Evolutionary conservation across 2,797 vertebrate species (phyloP).

Genomic region (Anabas testudineus): DNA sequence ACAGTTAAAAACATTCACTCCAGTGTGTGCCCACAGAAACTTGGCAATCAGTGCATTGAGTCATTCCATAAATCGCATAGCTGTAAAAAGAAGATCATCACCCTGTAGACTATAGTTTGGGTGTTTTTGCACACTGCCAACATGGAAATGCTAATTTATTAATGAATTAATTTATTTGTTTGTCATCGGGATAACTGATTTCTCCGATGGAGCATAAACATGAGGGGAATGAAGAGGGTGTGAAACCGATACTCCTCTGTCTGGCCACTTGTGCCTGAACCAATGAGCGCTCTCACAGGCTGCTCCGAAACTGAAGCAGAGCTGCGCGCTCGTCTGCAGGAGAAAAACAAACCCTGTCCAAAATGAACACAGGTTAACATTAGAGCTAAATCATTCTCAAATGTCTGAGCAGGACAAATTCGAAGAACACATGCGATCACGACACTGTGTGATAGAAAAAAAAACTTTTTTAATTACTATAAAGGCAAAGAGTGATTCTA

Average conservation of each 20-base stretch:
- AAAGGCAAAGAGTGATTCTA: slow-evolving; percentile 19
- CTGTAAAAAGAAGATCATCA: neutral
- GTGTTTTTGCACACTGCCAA: neutral
- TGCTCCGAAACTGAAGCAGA: slow-evolving; percentile 54
- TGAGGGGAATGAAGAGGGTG: slow-evolving; percentile 39
- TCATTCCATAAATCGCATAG: neutral
- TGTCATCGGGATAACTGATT: neutral
- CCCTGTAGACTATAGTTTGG: neutral
- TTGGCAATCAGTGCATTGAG: neutral
- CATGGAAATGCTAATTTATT: no score
- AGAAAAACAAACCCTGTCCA: no score
- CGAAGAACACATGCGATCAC: neutral
- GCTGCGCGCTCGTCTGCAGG: slow-evolving; percentile 1
- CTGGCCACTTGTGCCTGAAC: slow-evolving; percentile 52
- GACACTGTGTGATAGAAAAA: neutral
- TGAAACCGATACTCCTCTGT: slow-evolving; percentile 70
- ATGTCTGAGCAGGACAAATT: neutral
- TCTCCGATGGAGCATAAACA: neutral
- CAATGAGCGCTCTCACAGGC: slow-evolving; percentile 52
- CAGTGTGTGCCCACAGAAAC: neutral
- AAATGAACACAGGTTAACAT: no score
- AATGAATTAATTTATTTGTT: no score
- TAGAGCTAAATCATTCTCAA: neutral
- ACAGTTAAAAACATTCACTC: neutral
- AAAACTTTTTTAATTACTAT: slow-evolving; percentile 22